Conservation (phyloP, 2,888 invertebrate species). For the Hypsopygia costalis region DNA sequence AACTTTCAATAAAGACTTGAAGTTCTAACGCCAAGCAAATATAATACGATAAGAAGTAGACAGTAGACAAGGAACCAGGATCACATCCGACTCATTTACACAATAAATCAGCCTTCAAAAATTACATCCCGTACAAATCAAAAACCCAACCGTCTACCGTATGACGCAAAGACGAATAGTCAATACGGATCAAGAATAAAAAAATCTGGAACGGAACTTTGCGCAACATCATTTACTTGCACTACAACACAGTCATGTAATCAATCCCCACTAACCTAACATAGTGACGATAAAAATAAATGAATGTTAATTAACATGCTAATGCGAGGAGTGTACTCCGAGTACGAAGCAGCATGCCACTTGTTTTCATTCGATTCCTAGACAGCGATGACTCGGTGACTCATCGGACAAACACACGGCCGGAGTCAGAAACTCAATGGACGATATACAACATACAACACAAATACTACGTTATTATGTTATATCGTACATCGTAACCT, state of each 20-base stretch:
- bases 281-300: not conserved
- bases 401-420: constrained; percentile 31
- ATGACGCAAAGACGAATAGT: constrained; percentile 15
- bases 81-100: too few relatives aligned
- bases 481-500: constrained; percentile 19
- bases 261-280: constrained; percentile 8
- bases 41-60: too few relatives aligned
- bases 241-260: constrained; percentile 26
- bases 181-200: constrained; percentile 34
- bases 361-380: constrained; percentile 3
- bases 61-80: too few relatives aligned
- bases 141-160: not conserved
- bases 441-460: constrained; percentile 51
- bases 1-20: too few relatives aligned
- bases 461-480: constrained; percentile 32
- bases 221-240: constrained; percentile 33
- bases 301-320: constrained; percentile 1
- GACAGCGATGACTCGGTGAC: constrained; percentile 27
- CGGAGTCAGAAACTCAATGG: constrained; percentile 41
- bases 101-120: too few relatives aligned
- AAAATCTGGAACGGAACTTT: constrained; percentile 34
- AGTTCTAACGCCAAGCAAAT: too few relatives aligned
- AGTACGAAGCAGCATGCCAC: not conserved
- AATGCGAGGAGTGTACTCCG: not conserved
- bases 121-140: not conserved